Conservation (phyloP, 2,888 invertebrate species). For the Adelognathus sp. region DNA sequence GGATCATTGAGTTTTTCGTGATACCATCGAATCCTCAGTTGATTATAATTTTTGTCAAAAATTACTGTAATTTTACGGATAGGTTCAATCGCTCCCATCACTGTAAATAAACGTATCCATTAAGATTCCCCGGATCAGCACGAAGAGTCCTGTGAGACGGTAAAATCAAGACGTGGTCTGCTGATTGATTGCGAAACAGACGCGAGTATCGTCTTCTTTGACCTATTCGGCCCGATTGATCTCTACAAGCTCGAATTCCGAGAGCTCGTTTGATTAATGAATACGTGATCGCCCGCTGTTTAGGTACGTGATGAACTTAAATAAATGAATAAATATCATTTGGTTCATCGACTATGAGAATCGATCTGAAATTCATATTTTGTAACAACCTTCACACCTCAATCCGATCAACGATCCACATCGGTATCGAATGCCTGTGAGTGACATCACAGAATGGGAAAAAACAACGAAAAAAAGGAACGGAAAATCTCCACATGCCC, state of each 20-base stretch:
- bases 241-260: constrained; percentile 18
- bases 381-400: neutral
- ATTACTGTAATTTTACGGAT: neutral
- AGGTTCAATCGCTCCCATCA: neutral
- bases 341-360: constrained; percentile 69
- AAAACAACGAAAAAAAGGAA: neutral
- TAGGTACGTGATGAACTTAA: constrained; percentile 43
- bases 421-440: neutral
- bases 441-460: neutral
- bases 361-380: constrained; percentile 7
- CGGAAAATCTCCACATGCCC: neutral
- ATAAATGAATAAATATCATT: constrained; percentile 76
- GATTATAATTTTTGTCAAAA: neutral
- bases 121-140: constrained; percentile 10
- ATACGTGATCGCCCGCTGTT: constrained; percentile 43
- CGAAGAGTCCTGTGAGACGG: neutral
- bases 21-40: neutral
- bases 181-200: neutral
- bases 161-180: neutral
- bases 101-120: constrained; percentile 48
- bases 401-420: neutral
- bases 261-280: constrained; percentile 44
- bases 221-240: neutral
- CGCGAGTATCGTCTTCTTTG: neutral
- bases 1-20: neutral